Conservation (phyloP, 2,888 invertebrate genomes). For the Odontothrips loti region DNA sequence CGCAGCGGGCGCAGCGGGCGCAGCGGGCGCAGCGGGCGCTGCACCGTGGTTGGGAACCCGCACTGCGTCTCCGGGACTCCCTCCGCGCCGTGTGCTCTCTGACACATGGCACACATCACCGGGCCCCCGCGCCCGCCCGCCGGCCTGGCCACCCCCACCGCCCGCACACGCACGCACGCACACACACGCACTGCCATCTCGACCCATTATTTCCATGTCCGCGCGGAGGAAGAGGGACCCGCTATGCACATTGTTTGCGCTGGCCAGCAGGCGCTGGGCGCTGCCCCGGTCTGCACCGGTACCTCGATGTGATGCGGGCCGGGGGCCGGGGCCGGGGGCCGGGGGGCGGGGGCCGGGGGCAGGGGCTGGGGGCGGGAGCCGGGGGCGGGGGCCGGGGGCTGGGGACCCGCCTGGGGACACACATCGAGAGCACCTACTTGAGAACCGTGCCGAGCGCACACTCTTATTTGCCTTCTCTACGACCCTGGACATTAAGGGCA, state of each 20-base stretch:
- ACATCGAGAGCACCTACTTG: no score
- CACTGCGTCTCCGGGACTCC: not conserved
- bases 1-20: no score
- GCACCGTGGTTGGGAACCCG: not conserved
- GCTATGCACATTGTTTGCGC: conserved; percentile 17
- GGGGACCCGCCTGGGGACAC: not conserved
- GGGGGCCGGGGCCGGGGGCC: not conserved
- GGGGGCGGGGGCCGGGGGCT: not conserved
- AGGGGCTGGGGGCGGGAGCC: not conserved
- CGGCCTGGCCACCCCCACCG: not conserved
- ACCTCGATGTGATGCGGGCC: not conserved
- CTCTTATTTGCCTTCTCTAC: not conserved
- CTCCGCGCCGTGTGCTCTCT: not conserved
- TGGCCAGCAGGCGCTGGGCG: not conserved
- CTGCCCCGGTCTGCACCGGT: not conserved
- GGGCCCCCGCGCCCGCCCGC: not conserved
- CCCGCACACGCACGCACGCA: not conserved
- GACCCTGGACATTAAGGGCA: no score
- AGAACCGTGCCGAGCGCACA: not conserved
- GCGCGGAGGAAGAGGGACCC: not conserved
- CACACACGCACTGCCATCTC: not conserved
- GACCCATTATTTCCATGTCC: conserved; percentile 10
- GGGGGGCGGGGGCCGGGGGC: not conserved
- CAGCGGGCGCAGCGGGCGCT: no score
- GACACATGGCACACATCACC: conserved; percentile 5